Conservation (phyloP, 30 jellyfish, hydroid and myxozoan species). For the Hydractinia echinata region DNA sequence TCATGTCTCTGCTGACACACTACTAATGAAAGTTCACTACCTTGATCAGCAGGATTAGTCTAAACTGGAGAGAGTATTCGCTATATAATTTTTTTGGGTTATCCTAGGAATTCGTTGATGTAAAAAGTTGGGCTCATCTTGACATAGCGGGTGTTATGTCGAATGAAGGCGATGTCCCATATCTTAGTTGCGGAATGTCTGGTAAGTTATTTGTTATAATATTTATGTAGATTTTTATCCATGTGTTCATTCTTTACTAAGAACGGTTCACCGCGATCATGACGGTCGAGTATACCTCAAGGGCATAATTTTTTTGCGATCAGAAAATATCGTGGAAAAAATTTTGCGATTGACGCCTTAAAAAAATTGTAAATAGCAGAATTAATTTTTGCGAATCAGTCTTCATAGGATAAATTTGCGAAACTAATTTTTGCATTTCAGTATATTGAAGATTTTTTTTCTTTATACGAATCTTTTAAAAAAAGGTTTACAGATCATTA, state of each 20-base stretch:
- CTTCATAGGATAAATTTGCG: too few relatives aligned
- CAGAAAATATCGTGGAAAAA: not conserved
- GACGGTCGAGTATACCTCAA: not conserved
- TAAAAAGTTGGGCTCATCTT: slow-evolving; percentile 88
- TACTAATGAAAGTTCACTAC: too few relatives aligned
- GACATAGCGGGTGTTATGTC: slow-evolving; percentile 98
- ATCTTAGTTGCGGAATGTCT: slow-evolving; percentile 74
- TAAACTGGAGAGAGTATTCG: too few relatives aligned
- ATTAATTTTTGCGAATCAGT: too few relatives aligned
- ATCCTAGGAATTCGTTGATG: slow-evolving; percentile 75
- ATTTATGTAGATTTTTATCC: not conserved
- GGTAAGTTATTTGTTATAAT: slow-evolving; percentile 37
- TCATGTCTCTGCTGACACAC: not conserved
- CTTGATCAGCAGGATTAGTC: too few relatives aligned
- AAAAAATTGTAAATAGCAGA: too few relatives aligned
- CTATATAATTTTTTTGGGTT: not conserved
- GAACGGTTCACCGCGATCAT: not conserved
- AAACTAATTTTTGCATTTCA: too few relatives aligned
- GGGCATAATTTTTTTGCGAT: not conserved
- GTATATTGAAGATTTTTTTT: too few relatives aligned
- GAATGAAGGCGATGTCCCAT: slow-evolving; percentile 54
- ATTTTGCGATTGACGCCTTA: too few relatives aligned
- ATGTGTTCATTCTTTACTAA: not conserved
- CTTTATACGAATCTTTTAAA: too few relatives aligned
- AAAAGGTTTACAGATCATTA: too few relatives aligned